These are phyloP conservation scores for Scytalopus superciliaris DNA, from an alignment of 2,113 vertebrate genomes.

Conservation along the genomic window DNA sequence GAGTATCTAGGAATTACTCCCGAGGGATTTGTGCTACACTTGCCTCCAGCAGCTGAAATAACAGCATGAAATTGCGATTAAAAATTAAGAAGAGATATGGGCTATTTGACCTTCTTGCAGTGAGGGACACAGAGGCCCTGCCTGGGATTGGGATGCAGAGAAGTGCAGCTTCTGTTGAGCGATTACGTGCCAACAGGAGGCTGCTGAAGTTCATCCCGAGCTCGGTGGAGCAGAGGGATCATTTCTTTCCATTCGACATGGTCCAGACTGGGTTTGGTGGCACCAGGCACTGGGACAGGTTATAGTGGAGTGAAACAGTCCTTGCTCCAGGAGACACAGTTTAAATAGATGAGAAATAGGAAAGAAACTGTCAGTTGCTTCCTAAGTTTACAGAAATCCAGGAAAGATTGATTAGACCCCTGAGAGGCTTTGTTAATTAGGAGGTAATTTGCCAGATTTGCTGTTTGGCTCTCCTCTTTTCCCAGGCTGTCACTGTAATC, in stretches of 20 bases:
- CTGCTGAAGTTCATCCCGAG: not conserved
- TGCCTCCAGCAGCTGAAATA: constrained; percentile 53
- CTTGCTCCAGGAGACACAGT: not conserved
- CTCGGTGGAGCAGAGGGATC: not conserved
- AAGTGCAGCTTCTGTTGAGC: not conserved
- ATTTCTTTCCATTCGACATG: fast-evolving
- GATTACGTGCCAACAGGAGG: not conserved
- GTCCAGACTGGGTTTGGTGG: fast-evolving
- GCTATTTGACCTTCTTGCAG: constrained; percentile 58
- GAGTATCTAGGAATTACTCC: constrained; percentile 45
- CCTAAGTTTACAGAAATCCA: not conserved
- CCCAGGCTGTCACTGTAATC: not conserved
- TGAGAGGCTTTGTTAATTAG: not conserved
- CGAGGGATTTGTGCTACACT: not conserved
- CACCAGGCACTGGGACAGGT: not conserved
- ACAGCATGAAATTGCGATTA: constrained; percentile 61
- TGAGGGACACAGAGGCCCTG: not conserved
- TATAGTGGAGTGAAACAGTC: not conserved
- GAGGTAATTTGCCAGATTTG: not conserved
- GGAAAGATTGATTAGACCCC: not conserved
- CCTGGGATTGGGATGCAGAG: not conserved
- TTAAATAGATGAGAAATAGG: not conserved
- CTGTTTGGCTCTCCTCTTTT: not conserved
- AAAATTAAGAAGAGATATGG: constrained; percentile 50
- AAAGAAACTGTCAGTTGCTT: not conserved